These are phyloP conservation scores for Harlomillsia oculata DNA, from an alignment of 1,140 invertebrate genomes.

Conservation along the genomic window DNA sequence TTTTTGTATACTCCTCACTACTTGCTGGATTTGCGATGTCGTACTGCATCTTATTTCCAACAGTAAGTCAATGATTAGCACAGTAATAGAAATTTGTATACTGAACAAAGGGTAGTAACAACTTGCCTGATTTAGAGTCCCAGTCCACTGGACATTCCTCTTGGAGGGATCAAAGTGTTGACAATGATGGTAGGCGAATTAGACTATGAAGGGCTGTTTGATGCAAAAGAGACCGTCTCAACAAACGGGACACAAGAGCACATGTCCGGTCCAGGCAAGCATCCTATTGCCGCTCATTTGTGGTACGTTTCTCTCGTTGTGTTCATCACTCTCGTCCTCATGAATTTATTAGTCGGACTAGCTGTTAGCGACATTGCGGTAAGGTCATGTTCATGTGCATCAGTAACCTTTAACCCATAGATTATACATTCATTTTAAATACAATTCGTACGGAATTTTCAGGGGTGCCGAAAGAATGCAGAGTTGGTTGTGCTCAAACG, in stretches of 20 bases:
- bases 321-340: constrained; percentile 41
- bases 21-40: constrained; percentile 26
- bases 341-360: constrained; percentile 44
- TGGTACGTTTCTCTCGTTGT: constrained; percentile 40
- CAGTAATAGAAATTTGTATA: background rate
- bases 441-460: background rate
- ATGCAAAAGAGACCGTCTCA: background rate
- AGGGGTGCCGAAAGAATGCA: constrained; percentile 24
- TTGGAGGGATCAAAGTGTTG: constrained; percentile 13
- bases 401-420: background rate
- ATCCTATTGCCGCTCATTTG: constrained; percentile 31
- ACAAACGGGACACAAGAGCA: background rate
- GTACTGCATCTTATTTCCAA: constrained; percentile 24
- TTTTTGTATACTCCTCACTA: constrained; percentile 24
- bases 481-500: constrained; percentile 27
- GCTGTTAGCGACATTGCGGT: constrained; percentile 43
- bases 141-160: constrained; percentile 10
- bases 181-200: constrained; percentile 53
- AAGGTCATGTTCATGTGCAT: too few relatives aligned
- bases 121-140: background rate
- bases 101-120: background rate
- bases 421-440: background rate
- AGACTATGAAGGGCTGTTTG: constrained; percentile 44
- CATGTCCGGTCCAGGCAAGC: background rate
- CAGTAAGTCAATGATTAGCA: constrained; percentile 11